Base-by-base conservation (phyloP, 2,888 invertebrate species). In the Cataglyphis altisquamis region DNA sequence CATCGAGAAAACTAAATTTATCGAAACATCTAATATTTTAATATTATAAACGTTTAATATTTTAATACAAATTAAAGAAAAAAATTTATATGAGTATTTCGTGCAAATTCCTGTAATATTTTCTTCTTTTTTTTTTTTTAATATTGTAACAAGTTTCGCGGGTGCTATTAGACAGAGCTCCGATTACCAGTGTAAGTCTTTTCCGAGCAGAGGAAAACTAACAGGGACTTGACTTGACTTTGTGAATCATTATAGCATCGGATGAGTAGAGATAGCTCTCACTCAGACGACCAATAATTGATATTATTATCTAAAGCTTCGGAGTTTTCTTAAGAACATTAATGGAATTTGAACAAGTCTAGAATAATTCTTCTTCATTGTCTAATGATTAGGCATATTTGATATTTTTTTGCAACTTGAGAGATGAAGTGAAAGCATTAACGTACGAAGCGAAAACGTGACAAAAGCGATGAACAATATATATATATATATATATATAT, bases 381-480 rank as follows among this genome's bases (percentile, higher is more conserved):
- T 32, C 6, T 32, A 32, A 6, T 32, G 32, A 32, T 32, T 39
- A 25, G 10, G 21, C 15, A n/a, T 57, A 2, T 25, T 32, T 15
- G 12, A 4, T 39, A 32, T 21, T n/a, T 21, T n/a, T 6, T n/a
- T 48, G 62, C 25, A n/a, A 63, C 18, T 52, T 12, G 45, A 32
- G 25, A 10, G 41, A 5, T 29, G 12, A 18, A 45, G 52, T 63
- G 41, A 74, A 74, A 45, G 32, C 67, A 67, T 68, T 78, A 70
- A 21, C n/a, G 60, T n/a, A n/a, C 74, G n/a, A 15, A 64, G 45
- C 10, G 57, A 25, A 63, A 60, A 39, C 41, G 77, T 48, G 60
- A 80, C 60, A 70, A 78, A 60, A 78, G 21, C 45, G 6, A 10
- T 21, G 64, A 72, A 78, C 60, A 70, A 78, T 78, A n/a, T 55